phyloP scores from a whole-genome alignment of 2,797 vertebrate species.

The Sebastes diploproa region DNA sequence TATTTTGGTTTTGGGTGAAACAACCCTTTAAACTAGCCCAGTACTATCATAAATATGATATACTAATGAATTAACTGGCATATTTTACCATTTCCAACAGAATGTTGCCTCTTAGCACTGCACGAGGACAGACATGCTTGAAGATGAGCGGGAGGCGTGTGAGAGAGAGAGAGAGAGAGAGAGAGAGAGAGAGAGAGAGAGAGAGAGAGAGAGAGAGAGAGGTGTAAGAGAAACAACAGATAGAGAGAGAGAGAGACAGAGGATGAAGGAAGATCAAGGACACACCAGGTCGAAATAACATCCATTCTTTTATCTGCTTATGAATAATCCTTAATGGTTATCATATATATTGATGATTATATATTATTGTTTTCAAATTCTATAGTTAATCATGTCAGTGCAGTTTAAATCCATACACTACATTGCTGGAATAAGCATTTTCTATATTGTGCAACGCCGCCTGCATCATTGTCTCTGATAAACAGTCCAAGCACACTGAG shows the following conservation, averaged over 20 bases:
- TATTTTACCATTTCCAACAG: not conserved
- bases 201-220: not conserved
- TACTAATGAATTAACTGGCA: not conserved
- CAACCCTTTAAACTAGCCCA: not conserved
- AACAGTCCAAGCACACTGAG: slow-evolving; percentile 37
- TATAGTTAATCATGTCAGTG: not conserved
- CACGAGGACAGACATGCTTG: not conserved
- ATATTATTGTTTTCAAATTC: slow-evolving; percentile 3
- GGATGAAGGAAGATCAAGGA: not conserved
- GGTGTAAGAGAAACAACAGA: no score
- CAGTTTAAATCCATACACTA: not conserved
- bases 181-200: not conserved
- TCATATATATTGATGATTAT: slow-evolving; percentile 15
- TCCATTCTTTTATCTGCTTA: not conserved
- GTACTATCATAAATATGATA: not conserved
- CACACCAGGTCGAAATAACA: slow-evolving; percentile 3
- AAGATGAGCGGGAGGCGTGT: not conserved
- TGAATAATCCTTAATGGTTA: not conserved
- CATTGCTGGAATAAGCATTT: not conserved
- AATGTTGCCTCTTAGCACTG: not conserved
- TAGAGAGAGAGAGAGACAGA: not conserved
- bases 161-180: not conserved
- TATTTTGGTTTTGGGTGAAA: not conserved
- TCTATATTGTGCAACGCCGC: slow-evolving; percentile 21
- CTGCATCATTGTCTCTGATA: slow-evolving; percentile 39